Evolutionary conservation across 2,888 invertebrate species (phyloP).

Genomic region (Archaeoteleia sp.): DNA sequence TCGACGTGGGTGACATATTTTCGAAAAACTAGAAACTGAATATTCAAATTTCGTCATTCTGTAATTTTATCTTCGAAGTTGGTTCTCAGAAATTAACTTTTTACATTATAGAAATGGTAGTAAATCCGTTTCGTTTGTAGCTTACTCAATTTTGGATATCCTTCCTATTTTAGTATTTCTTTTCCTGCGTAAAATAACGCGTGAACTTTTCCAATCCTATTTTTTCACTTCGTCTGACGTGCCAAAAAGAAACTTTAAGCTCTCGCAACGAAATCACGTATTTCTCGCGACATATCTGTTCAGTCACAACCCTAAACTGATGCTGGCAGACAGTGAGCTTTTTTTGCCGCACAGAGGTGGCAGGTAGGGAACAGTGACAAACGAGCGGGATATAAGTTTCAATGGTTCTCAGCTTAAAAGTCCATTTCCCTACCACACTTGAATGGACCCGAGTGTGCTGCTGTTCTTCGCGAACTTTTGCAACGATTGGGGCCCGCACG

Average conservation of each 20-base stretch:
- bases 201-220: no score
- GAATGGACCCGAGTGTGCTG: conserved; percentile 27
- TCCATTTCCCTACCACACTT: conserved; percentile 47
- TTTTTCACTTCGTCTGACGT: conserved; percentile 29
- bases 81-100: no score
- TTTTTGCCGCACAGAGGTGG: conserved; percentile 26
- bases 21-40: no score
- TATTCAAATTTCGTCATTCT: no score
- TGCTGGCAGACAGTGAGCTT: conserved; percentile 38
- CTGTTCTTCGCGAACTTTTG: conserved; percentile 47
- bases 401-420: conserved; percentile 60
- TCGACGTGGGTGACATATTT: no score
- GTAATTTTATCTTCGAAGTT: no score
- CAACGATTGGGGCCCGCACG: conserved; percentile 11
- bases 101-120: no score
- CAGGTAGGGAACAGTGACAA: conserved; percentile 58
- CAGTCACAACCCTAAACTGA: conserved; percentile 45
- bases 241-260: conserved; percentile 30
- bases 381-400: conserved; percentile 66
- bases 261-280: conserved; percentile 50
- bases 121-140: no score
- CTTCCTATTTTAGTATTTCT: no score
- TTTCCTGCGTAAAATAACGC: no score
- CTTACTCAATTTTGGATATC: no score
- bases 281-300: conserved; percentile 46